These are phyloP conservation scores for Galaxias olidus DNA, from an alignment of 2,797 vertebrate species.

Conservation along the genomic window DNA sequence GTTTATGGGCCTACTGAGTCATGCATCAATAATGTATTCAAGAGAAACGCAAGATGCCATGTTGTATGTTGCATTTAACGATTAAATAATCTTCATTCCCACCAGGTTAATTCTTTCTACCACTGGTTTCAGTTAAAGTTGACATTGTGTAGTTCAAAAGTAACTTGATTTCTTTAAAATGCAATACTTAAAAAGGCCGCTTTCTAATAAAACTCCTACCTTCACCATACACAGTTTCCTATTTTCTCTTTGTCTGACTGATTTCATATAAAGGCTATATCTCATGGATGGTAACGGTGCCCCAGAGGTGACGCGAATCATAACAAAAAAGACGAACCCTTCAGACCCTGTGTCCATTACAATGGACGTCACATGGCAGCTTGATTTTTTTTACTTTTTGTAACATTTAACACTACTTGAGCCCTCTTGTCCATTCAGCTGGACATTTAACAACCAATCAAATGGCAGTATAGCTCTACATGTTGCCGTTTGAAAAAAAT, in stretches of 20 bases:
- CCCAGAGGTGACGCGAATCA: no score
- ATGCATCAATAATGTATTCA: slow-evolving; percentile 71
- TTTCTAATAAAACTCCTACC: slow-evolving; percentile 82
- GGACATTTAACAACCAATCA: no score
- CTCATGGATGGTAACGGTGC: no score
- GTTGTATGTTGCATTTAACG: slow-evolving; percentile 69
- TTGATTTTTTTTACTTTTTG: no score
- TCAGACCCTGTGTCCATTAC: no score
- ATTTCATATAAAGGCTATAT: background rate
- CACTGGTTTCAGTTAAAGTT: slow-evolving; percentile 59
- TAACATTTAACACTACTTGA: no score
- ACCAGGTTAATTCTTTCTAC: slow-evolving; percentile 63
- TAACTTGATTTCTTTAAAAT: slow-evolving; percentile 74
- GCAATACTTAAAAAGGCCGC: slow-evolving; percentile 78
- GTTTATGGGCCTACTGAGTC: slow-evolving; percentile 74
- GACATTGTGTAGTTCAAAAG: slow-evolving; percentile 66
- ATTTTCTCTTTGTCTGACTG: slow-evolving; percentile 22
- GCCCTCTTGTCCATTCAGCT: no score
- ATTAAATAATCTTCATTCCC: slow-evolving; percentile 68
- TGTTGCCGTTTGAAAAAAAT: no score
- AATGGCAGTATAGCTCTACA: no score
- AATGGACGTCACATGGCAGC: no score
- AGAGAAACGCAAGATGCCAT: slow-evolving; percentile 74
- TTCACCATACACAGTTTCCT: slow-evolving; percentile 57
- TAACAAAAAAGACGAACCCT: no score